phyloP scores from a whole-genome alignment of 2,797 vertebrate genomes.

The Sebastes umbrosus region DNA sequence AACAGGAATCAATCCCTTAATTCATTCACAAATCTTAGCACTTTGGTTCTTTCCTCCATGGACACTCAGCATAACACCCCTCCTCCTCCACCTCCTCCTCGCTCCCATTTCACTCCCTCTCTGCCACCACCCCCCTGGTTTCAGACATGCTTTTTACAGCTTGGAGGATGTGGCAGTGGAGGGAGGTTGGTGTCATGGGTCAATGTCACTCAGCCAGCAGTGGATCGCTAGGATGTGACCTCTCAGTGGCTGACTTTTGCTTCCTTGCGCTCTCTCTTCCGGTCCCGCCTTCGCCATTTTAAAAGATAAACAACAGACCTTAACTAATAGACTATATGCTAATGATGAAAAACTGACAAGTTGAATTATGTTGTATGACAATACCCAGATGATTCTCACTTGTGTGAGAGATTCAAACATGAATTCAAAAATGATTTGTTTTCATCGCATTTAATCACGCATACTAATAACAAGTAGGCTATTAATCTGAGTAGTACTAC shows the following conservation, averaged over 20 bases:
- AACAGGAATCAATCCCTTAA: slow-evolving; percentile 15
- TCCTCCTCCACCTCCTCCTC: slow-evolving; percentile 29
- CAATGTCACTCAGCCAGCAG: slow-evolving; percentile 76
- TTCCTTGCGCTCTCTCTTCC: neutral
- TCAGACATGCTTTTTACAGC: slow-evolving; percentile 85
- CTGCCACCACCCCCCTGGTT: slow-evolving; percentile 47
- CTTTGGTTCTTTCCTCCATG: slow-evolving; percentile 61
- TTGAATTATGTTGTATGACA: neutral
- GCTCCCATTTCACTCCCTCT: slow-evolving; percentile 50
- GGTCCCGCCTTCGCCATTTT: neutral
- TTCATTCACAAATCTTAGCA: slow-evolving; percentile 65
- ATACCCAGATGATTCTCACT: neutral
- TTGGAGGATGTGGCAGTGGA: slow-evolving; percentile 70
- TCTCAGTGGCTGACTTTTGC: neutral
- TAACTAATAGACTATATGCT: neutral
- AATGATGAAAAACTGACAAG: neutral
- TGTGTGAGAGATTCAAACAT: neutral
- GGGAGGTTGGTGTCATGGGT: slow-evolving; percentile 78
- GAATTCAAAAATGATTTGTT: neutral
- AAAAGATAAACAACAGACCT: neutral
- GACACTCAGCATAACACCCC: slow-evolving; percentile 68
- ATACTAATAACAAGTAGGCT: neutral
- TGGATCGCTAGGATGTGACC: slow-evolving; percentile 32
- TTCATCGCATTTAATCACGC: neutral
- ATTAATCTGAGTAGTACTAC: neutral